phyloP scores from a whole-genome alignment of 2,113 vertebrate genomes.

The Motacilla alba region DNA sequence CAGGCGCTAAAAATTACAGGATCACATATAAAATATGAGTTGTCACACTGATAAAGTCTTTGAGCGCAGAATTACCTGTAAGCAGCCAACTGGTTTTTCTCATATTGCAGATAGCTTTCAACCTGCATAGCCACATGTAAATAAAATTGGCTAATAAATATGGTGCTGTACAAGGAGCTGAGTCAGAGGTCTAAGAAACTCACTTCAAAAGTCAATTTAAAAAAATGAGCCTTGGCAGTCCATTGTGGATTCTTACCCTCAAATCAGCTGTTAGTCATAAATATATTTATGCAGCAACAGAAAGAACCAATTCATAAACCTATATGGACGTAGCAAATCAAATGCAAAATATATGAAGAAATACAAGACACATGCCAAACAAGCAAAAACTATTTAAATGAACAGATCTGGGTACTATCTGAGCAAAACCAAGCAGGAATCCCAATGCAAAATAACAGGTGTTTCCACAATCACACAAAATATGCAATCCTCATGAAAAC shows the following conservation, averaged over 20 bases:
- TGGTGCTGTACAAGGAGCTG: background rate
- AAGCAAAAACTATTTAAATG: conserved; percentile 64
- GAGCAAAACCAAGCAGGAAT: conserved; percentile 65
- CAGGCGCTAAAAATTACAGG: background rate
- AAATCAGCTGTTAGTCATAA: background rate
- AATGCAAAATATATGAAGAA: conserved; percentile 46
- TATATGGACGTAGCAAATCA: conserved; percentile 38
- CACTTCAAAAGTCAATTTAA: background rate
- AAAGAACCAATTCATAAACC: conserved; percentile 76
- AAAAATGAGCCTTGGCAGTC: background rate
- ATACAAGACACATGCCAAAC: conserved; percentile 71
- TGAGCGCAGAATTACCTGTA: background rate
- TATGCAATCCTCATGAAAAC: conserved; percentile 43
- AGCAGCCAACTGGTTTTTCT: background rate
- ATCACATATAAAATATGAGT: background rate
- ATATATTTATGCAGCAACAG: conserved; percentile 74
- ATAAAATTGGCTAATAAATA: background rate
- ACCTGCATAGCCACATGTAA: background rate
- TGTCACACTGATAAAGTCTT: background rate
- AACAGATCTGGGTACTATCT: conserved; percentile 28
- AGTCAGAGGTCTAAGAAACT: background rate
- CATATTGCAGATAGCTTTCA: background rate
- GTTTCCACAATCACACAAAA: conserved; percentile 75
- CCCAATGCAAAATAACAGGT: conserved; percentile 64
- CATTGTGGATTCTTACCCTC: background rate